Percentiles rank a stretch among this genome's conserved stretches.
Evolutionary conservation across 2,797 vertebrate genomes (phyloP).

Genomic region (Leucoraja ocellata): DNA sequence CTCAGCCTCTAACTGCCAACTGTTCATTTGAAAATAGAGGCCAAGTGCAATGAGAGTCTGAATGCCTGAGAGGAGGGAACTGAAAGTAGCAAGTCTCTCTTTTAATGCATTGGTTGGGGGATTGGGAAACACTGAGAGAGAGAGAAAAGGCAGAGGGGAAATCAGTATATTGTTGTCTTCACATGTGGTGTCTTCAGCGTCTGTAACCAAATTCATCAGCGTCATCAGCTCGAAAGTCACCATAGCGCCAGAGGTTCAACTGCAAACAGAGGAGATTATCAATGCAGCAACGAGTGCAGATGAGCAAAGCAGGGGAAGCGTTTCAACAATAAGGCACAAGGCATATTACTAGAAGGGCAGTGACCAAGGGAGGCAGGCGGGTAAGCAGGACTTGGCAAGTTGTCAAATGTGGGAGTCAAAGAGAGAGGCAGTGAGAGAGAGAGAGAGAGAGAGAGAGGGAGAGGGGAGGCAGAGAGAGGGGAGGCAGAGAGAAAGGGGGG

Average conservation of each 20-base stretch:
- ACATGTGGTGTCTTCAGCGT: constrained; percentile 65
- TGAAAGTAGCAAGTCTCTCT: constrained; percentile 12
- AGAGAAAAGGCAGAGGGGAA: constrained; percentile 5
- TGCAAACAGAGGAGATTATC: constrained; percentile 41
- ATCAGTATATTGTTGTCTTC: neutral
- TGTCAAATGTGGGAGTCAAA: neutral
- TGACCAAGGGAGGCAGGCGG: no score
- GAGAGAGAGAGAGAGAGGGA: neutral
- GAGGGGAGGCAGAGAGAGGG: no score
- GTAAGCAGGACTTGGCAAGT: neutral
- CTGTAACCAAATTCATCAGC: constrained; percentile 89
- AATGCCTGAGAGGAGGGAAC: constrained; percentile 23
- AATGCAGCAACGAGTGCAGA: neutral
- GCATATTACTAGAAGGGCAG: neutral
- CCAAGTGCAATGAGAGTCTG: neutral
- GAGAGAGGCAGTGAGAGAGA: neutral
- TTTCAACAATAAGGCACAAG: neutral
- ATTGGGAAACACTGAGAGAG: neutral
- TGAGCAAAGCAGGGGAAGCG: neutral
- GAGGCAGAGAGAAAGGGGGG: neutral
- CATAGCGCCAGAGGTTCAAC: constrained; percentile 95
- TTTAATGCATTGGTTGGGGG: neutral
- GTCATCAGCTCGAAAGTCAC: constrained; percentile 87
- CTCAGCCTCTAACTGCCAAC: constrained; percentile 25
- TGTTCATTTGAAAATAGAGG: neutral